Base-by-base conservation (phyloP, 2,113 vertebrate genomes). In the Anolis sagrei region DNA sequence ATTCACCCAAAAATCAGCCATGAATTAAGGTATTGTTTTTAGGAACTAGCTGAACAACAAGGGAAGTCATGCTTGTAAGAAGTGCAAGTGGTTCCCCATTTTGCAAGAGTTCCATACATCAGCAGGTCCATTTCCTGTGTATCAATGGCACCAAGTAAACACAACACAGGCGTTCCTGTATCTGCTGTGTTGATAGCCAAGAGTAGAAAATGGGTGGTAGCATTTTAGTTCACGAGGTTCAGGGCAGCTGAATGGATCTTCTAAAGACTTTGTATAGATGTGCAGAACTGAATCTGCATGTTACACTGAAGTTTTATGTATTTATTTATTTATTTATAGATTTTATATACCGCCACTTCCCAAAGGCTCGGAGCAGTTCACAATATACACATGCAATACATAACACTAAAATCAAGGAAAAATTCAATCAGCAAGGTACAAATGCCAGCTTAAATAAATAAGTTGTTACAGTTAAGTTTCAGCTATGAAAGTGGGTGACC, bases 251-350 rank as follows among this genome's bases (percentile, higher is more conserved):
- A 82, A 72, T 82, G 68, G 51, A 25, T 68, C 44, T 80, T 80
- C 44, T 51, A 81, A 81, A 70, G 34, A 81, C 39, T 81, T 81
- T 81, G 79, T 69, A 29, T 39, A 81, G 16, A 39, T 51, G 5
- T 23, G 48, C 1, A 51, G 7, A 49, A 29, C 27, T 25, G 36
- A 48, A 75, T 76, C 48, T 27, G n/a, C 11, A 49, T 76, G 23
- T 10, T 76, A 25, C 2, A 44, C 49, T 29, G 44, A 48, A 76
- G 25, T 27, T 51, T 34, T 73, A 25, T 58, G 23, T 25, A 27
- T 23, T 34, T 14, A n/a, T n/a, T n/a, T n/a, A n/a, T n/a, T n/a
- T n/a, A n/a, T n/a, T n/a, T n/a, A n/a, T n/a, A n/a, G n/a, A n/a
- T n/a, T n/a, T n/a, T n/a, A n/a, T n/a, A n/a, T n/a, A n/a, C n/a